Evolutionary conservation across 1,140 invertebrate species (phyloP), one percentile per base, ranked within the genome.

Genomic region (Drosophila lacteicornis): DNA sequence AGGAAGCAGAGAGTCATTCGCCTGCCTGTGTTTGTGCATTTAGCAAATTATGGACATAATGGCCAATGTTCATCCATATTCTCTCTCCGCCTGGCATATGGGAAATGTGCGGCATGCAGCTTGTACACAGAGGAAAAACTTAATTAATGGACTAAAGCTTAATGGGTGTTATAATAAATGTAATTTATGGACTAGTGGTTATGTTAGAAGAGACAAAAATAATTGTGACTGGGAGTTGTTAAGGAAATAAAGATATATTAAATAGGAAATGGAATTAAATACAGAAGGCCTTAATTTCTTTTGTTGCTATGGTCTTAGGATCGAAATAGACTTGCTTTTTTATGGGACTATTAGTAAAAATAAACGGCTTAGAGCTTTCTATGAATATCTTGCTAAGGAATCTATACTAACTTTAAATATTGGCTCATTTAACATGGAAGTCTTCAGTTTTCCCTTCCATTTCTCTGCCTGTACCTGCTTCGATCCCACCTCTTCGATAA

Each of bases 21-120:
- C 12, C 19, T 25, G 36, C 3, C 36, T 49, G 53, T 59, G 60
- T 53, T 71, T 66, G 42, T 58, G 62, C 73, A 81, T 81, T 81
- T 78, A 74, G 82, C 74, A 85, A 86, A 85, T 86, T 86, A 70
- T 78, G 82, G 59, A 63, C 68, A 85, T 86, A 47, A 63, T 47
- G 58, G 27, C 49, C 58, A 82, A 71, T 65, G 42, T 56, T 43
- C 25, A 22, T 59, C 58, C 63, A 70, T 30, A 69, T 45, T 56
- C 50, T 25, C n/a, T 33, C 50, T 25, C 13, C 22, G 7, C 42
- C 25, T 69, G 60, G 47, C 57, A 47, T 63, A 77, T 74, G 78
- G 30, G 30, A 45, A 69, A 57, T 82, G 51, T 57, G 42, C 19
- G 42, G 47, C 49, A 49, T 78, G 68, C 47, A 66, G 66, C 57